These are phyloP conservation scores for Rhombomys opimus DNA, from an alignment of 2,113 vertebrate species.

Conservation along the genomic window DNA sequence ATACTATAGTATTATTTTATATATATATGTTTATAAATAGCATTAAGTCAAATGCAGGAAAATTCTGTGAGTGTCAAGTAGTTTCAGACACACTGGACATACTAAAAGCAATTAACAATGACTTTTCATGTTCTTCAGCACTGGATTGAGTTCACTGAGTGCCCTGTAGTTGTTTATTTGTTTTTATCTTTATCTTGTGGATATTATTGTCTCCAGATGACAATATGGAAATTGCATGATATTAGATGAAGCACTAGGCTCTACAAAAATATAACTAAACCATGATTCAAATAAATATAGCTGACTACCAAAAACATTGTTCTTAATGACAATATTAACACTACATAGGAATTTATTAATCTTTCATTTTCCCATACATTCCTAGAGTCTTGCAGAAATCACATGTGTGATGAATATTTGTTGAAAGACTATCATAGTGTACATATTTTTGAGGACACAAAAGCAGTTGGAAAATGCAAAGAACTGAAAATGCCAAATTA, in stretches of 20 bases:
- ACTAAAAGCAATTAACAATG: neutral
- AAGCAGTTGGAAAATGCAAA: neutral
- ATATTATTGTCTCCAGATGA: neutral
- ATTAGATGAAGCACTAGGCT: neutral
- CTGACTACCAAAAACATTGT: neutral
- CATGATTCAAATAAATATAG: neutral
- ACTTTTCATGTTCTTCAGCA: neutral
- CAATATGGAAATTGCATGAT: neutral
- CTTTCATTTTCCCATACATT: neutral
- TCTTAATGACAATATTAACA: neutral
- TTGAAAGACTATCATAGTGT: neutral
- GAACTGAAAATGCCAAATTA: neutral
- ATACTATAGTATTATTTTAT: neutral
- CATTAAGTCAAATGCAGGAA: neutral
- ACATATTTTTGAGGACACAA: neutral
- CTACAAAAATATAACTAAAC: neutral
- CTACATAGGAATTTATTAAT: neutral
- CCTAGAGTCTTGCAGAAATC: neutral
- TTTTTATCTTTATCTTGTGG: neutral
- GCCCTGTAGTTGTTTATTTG: neutral
- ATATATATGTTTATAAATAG: neutral
- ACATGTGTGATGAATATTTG: neutral
- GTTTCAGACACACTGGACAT: rapidly evolving
- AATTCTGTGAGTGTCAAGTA: rapidly evolving
- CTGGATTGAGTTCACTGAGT: neutral